Evolutionary conservation across 2,113 vertebrate species (phyloP), one percentile per base, ranked within the genome.

Genomic region (Glaucidium brasilianum): DNA sequence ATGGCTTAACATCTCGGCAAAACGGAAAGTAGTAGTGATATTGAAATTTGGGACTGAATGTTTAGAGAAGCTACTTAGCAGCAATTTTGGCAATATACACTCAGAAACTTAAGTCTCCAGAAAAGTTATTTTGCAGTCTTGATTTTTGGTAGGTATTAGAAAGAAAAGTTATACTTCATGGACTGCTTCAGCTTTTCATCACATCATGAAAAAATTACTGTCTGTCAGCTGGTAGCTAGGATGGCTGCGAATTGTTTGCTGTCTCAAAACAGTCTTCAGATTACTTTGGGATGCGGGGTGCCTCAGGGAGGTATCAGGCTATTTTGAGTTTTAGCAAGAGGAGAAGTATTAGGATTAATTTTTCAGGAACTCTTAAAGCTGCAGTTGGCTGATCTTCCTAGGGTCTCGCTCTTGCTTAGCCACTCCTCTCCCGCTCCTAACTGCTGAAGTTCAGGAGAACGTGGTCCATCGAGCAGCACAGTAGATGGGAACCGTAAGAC

Each of bases 381-480:
- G 55, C 43, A 11, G 29, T 29, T 41, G 55, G 67, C 25, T 23
- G 35, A 23, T n/a, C 29, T 25, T 59, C 30, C 67, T 35, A 19
- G 45, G 55, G 19, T 27, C 43, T 27, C 23, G 1, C 43, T 52
- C 30, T 35, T 72, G 47, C 41, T 29, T 23, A 30, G 35, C 55
- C 45, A 6, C 47, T 25, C 81, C 35, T 18, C 37, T 35, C 26
- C 56, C 67, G 4, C 56, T 72, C 25, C 29, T 11, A 3, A 17
- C 56, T 62, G 56, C 13, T 30, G 49, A 11, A 25, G 6, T 10
- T 15, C 12, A 2, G 68, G 58, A 35, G 55, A 41, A 60, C 6
- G 3, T 34, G 55, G 9, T 60, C 67, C 3, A 1, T 52, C 1
- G 15, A 6, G 12, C 20, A 4, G 37, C 6, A 6, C 22, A 2